phyloP scores from a whole-genome alignment of 2,888 invertebrate species.

The Mimas tiliae region DNA sequence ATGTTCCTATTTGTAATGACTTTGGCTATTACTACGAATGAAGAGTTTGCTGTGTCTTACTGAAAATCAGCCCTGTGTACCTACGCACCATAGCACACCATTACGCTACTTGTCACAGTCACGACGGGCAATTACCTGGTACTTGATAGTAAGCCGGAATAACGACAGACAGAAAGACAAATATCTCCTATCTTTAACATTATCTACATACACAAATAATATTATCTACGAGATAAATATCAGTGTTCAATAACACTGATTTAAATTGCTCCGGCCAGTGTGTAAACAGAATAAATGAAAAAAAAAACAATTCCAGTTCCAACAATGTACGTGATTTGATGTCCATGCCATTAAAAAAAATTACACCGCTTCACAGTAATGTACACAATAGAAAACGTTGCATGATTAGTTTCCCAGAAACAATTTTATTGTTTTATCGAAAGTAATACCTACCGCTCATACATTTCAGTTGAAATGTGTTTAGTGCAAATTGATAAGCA shows the following conservation, averaged over 20 bases:
- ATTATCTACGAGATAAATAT: not conserved
- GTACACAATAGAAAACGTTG: conserved; percentile 23
- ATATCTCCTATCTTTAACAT: no score
- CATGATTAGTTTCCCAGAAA: conserved; percentile 22
- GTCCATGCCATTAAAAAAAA: conserved; percentile 17
- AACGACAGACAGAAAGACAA: no score
- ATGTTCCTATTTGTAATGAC: no score
- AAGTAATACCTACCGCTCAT: conserved; percentile 14
- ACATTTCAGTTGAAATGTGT: conserved; percentile 23
- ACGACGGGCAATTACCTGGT: no score
- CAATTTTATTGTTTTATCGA: conserved; percentile 23
- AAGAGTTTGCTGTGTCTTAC: no score
- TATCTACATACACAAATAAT: no score
- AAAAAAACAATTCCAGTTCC: not conserved
- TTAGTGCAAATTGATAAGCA: conserved; percentile 29
- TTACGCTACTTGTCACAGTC: no score
- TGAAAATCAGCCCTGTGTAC: no score
- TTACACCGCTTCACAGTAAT: conserved; percentile 21
- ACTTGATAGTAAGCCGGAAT: no score
- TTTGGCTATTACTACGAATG: no score
- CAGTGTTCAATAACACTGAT: not conserved
- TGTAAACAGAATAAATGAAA: not conserved
- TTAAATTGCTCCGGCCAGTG: not conserved
- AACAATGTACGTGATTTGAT: conserved; percentile 8
- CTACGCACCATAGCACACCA: no score